Evolutionary conservation across 1,140 invertebrate genomes (phyloP).

Genomic region (Chrysomallon squamiferum): DNA sequence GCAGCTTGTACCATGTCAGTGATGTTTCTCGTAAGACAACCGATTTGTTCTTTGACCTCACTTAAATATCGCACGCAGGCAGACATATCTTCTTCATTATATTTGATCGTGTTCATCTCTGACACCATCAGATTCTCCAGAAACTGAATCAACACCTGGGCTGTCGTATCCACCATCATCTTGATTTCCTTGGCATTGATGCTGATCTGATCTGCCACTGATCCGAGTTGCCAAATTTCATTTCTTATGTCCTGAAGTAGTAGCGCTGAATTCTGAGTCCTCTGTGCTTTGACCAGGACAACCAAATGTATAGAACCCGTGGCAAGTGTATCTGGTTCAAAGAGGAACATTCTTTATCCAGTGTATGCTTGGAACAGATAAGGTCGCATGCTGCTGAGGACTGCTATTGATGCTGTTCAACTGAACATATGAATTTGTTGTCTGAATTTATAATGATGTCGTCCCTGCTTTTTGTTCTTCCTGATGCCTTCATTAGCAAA

Average conservation of each 20-base stretch:
- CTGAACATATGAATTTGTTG: too few relatives aligned
- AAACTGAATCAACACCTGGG: neutral
- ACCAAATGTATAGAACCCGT: neutral
- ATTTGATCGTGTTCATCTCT: neutral
- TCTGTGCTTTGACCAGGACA: neutral
- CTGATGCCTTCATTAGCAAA: too few relatives aligned
- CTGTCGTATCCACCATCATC: neutral
- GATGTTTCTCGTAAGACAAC: neutral
- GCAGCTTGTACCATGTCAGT: neutral
- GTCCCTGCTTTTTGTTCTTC: too few relatives aligned
- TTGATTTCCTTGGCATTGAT: neutral
- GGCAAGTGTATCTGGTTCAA: neutral
- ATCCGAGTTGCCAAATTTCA: neutral
- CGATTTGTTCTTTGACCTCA: neutral
- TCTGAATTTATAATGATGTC: too few relatives aligned
- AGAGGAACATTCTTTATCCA: neutral
- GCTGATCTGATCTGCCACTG: neutral
- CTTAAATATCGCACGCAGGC: neutral
- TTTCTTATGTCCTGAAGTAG: neutral
- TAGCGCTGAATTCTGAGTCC: neutral
- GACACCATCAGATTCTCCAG: slow-evolving; percentile 2
- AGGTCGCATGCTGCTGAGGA: too few relatives aligned
- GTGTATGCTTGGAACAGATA: neutral
- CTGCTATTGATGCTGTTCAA: too few relatives aligned
- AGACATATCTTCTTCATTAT: neutral